A percentile compares a stretch with the other conserved stretches of the same genome.
Conservation (phyloP, 2,797 vertebrate genomes). For the Rhincodon typus region DNA sequence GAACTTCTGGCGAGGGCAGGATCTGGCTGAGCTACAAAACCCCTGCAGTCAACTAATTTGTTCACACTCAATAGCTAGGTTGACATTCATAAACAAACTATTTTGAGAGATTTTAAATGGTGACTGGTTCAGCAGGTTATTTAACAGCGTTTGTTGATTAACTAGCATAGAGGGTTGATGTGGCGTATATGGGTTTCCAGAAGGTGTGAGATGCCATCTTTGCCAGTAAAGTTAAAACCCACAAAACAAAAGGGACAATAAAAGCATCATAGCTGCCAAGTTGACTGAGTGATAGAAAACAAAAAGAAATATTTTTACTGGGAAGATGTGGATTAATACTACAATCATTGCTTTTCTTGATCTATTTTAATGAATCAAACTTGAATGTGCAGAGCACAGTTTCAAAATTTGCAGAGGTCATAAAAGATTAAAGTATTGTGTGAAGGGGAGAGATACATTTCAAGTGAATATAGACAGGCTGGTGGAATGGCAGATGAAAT, state of each 20-base stretch:
- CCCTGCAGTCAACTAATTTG: not conserved
- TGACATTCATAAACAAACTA: not conserved
- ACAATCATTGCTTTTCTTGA: no score
- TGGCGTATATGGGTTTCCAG: no score
- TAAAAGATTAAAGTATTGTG: not conserved
- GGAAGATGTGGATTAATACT: no score
- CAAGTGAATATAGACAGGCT: not conserved
- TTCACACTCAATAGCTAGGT: not conserved
- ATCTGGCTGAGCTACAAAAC: not conserved
- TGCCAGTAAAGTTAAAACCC: no score
- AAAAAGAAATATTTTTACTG: no score
- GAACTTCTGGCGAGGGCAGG: not conserved
- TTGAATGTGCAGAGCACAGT: not conserved
- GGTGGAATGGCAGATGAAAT: not conserved
- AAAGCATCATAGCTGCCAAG: no score
- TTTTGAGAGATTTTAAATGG: no score
- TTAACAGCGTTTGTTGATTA: no score
- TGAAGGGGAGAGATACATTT: not conserved
- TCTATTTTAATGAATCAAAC: not conserved
- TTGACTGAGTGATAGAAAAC: no score
- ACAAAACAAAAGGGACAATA: no score
- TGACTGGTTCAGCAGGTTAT: not conserved
- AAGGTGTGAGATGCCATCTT: no score
- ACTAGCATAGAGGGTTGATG: no score
- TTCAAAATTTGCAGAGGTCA: not conserved